These are phyloP conservation scores for Gavia stellata DNA, from an alignment of 2,113 vertebrate species.

Conservation along the genomic window DNA sequence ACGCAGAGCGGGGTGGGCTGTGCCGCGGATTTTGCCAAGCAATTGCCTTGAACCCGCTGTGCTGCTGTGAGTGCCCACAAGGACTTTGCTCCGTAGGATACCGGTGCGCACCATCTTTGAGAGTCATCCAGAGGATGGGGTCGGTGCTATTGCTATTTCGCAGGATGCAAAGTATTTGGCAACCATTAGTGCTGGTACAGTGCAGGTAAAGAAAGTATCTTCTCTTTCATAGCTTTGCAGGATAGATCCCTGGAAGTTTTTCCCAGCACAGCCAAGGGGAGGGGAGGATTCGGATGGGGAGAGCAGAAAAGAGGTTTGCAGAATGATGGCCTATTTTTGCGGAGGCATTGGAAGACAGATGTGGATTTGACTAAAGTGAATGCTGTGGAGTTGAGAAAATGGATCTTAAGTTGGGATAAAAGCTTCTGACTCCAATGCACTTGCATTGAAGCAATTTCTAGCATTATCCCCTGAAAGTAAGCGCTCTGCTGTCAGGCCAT, in stretches of 20 bases:
- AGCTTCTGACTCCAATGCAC: not conserved
- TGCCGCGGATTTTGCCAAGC: not conserved
- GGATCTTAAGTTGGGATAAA: not conserved
- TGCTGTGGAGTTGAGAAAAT: not conserved
- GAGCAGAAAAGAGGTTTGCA: not conserved
- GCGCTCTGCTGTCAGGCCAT: not conserved
- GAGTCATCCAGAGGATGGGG: slow-evolving; percentile 74
- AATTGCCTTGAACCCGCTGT: not conserved
- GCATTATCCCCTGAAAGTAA: not conserved
- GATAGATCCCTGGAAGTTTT: not conserved
- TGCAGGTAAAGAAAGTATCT: slow-evolving; percentile 75
- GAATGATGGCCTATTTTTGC: not conserved
- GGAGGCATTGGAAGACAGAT: not conserved
- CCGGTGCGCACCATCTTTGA: slow-evolving; percentile 87
- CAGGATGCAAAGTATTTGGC: slow-evolving; percentile 79
- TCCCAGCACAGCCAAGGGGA: not conserved
- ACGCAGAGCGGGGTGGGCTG: not conserved
- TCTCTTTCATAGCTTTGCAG: fast-evolving
- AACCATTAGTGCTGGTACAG: slow-evolving; percentile 76
- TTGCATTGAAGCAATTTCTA: not conserved
- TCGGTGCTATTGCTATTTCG: slow-evolving; percentile 79
- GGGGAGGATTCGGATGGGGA: not conserved
- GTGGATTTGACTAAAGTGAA: not conserved
- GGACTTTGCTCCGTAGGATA: slow-evolving; percentile 70
- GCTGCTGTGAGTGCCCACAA: not conserved